phyloP scores from a whole-genome alignment of 2,797 vertebrate species.

The Lacerta bilineata region DNA sequence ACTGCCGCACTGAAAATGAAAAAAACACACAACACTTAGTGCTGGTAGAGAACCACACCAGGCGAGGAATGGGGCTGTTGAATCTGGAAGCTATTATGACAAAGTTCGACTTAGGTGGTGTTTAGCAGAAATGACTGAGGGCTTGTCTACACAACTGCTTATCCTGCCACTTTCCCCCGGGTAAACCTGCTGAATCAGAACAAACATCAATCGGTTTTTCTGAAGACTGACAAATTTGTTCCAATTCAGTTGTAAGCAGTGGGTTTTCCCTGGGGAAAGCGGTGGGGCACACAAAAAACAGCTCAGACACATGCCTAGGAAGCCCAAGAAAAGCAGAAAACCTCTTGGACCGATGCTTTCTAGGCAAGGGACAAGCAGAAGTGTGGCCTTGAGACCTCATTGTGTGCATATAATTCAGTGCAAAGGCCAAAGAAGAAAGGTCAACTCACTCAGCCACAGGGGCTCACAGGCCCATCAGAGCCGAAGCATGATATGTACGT shows the following conservation, averaged over 20 bases:
- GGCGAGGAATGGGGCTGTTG: background rate
- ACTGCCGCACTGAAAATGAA: conserved; percentile 89
- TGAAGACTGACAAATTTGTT: too few species aligned
- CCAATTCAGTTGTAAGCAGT: too few species aligned
- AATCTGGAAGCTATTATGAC: rapidly evolving
- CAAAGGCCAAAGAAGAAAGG: background rate
- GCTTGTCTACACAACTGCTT: background rate
- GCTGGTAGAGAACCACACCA: background rate
- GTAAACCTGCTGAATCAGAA: too few species aligned
- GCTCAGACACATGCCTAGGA: too few species aligned
- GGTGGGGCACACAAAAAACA: too few species aligned
- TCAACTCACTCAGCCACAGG: background rate
- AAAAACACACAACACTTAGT: conserved; percentile 31
- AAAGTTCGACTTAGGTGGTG: background rate
- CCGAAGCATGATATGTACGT: background rate
- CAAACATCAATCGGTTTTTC: too few species aligned
- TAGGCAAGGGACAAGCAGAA: too few species aligned
- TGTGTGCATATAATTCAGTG: background rate
- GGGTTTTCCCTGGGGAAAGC: too few species aligned
- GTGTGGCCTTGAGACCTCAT: too few species aligned
- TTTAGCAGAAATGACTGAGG: background rate
- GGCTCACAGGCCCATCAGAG: background rate
- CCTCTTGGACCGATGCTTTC: too few species aligned
- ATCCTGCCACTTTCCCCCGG: too few species aligned
- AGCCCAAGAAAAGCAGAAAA: too few species aligned